phyloP scores from a whole-genome alignment of 2,888 invertebrate species.

The Heliconius aoede region DNA sequence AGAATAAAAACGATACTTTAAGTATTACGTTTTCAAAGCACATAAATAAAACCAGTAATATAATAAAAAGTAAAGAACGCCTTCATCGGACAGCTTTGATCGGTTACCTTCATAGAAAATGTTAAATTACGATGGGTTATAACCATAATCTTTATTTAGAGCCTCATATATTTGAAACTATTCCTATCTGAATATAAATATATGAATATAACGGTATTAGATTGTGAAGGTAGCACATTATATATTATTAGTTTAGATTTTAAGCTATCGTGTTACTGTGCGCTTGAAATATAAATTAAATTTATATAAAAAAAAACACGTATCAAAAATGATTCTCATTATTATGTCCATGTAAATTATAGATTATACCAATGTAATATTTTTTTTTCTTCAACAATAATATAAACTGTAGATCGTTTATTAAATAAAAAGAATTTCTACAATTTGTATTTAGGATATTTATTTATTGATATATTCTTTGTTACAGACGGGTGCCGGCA shows the following conservation, averaged over 20 bases:
- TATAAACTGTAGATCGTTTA: neutral
- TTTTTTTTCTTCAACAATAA: neutral
- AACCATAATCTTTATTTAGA: slow-evolving; percentile 43
- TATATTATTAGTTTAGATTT: neutral
- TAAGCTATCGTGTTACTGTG: neutral
- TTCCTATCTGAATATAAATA: slow-evolving; percentile 40
- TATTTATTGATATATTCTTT: slow-evolving; percentile 49
- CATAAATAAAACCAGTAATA: slow-evolving; percentile 8
- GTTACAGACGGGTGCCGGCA: slow-evolving; percentile 77
- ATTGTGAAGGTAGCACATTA: slow-evolving; percentile 20
- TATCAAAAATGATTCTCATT: neutral
- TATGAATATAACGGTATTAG: slow-evolving; percentile 42
- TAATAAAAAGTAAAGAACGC: slow-evolving; percentile 7
- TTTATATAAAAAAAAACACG: neutral
- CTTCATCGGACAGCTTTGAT: slow-evolving; percentile 31
- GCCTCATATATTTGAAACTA: slow-evolving; percentile 40
- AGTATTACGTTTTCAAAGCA: neutral
- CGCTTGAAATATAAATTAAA: slow-evolving; percentile 1
- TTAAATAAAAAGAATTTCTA: neutral
- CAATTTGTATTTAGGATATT: neutral
- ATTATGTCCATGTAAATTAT: neutral
- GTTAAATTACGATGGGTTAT: slow-evolving; percentile 40
- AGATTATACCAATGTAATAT: neutral
- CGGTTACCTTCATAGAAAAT: slow-evolving; percentile 31
- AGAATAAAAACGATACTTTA: slow-evolving; percentile 3